Evolutionary conservation across 2,113 vertebrate genomes (phyloP).

Genomic region (Larimichthys polyactis): DNA sequence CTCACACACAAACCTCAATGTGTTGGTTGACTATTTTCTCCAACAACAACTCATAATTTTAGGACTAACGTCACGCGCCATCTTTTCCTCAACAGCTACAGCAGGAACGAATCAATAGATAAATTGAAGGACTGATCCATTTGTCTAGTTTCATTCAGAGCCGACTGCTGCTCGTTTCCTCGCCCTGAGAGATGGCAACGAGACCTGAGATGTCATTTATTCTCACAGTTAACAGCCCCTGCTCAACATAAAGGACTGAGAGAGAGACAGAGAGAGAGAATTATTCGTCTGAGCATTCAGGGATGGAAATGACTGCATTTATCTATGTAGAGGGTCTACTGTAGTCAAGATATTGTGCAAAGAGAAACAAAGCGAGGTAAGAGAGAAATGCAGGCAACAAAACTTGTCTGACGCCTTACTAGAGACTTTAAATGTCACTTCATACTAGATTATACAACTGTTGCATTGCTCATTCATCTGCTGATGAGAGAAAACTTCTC

Average conservation of each 20-base stretch:
- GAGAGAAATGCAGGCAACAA: background rate
- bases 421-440: no score
- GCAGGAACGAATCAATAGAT: background rate
- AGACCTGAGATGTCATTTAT: conserved; percentile 40
- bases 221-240: conserved; percentile 19
- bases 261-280: conserved; percentile 1
- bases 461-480: no score
- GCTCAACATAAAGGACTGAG: conserved; percentile 25
- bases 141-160: conserved; percentile 1
- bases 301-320: conserved; percentile 25
- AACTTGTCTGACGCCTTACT: background rate
- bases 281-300: conserved; percentile 24
- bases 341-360: background rate
- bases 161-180: conserved; percentile 17
- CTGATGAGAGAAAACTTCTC: no score
- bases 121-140: conserved; percentile 1
- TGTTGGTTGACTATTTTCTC: conserved; percentile 8
- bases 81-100: background rate
- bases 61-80: background rate
- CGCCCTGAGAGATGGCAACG: conserved; percentile 1
- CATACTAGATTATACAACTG: no score
- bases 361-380: background rate
- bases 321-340: background rate
- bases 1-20: background rate
- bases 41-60: background rate